Conservation (phyloP, 2,888 invertebrate genomes). For the Stomorhina lunata region DNA sequence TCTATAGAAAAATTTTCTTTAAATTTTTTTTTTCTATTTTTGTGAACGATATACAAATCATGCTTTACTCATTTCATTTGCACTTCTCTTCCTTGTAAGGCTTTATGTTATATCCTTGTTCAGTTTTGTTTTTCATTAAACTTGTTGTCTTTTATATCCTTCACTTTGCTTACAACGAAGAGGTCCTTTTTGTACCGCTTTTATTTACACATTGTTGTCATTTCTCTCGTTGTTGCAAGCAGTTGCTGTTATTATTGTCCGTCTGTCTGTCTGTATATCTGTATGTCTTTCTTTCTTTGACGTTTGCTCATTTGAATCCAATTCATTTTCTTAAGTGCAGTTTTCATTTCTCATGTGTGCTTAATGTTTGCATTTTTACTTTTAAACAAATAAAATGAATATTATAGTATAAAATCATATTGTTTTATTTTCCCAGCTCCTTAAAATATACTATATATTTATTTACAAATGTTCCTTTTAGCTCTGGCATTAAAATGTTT, state of each 20-base stretch:
- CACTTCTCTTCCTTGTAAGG: background rate
- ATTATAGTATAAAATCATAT: background rate
- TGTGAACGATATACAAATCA: background rate
- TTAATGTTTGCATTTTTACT: background rate
- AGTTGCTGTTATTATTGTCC: too few relatives aligned
- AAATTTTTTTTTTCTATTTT: too few relatives aligned
- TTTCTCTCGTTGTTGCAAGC: too few relatives aligned
- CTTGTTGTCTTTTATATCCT: background rate
- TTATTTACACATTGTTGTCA: background rate
- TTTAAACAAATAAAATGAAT: conserved; percentile 28
- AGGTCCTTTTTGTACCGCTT: conserved; percentile 21
- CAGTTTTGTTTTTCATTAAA: conserved; percentile 26
- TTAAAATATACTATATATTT: background rate
- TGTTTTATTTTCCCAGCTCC: background rate
- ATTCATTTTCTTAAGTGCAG: conserved; percentile 78
- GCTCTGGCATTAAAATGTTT: background rate
- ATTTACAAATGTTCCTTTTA: conserved; percentile 13
- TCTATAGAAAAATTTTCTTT: too few relatives aligned
- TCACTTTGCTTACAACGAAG: conserved; percentile 14
- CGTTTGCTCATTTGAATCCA: conserved; percentile 75
- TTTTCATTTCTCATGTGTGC: conserved; percentile 69
- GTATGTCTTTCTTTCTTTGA: conserved; percentile 47
- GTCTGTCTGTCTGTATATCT: conserved; percentile 1
- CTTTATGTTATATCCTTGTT: background rate
- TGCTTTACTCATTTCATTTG: background rate